phyloP scores from a whole-genome alignment of 2,113 vertebrate species.

The Heteronetta atricapilla region DNA sequence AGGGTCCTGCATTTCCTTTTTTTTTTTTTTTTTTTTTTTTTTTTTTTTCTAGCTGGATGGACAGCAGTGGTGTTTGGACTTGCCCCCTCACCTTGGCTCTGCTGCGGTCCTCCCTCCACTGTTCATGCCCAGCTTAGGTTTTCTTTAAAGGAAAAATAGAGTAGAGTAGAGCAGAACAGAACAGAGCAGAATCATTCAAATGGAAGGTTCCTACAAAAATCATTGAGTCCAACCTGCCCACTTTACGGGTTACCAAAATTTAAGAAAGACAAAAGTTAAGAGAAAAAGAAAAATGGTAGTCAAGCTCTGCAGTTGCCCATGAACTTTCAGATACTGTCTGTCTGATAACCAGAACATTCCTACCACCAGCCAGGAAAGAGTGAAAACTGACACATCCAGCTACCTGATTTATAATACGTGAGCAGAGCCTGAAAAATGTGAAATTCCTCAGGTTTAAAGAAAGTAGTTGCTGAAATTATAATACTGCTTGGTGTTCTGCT shows the following conservation, averaged over 20 bases:
- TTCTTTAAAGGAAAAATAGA: not conserved
- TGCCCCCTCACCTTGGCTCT: not conserved
- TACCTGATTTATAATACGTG: not conserved
- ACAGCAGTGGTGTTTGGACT: accelerated
- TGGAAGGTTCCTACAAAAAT: not conserved
- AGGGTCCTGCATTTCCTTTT: not conserved
- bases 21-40: too few species aligned
- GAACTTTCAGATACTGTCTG: not conserved
- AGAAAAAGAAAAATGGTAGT: not conserved
- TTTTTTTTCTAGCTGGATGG: not conserved
- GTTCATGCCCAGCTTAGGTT: accelerated
- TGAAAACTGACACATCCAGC: not conserved
- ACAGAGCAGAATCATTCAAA: not conserved
- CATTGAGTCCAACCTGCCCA: not conserved
- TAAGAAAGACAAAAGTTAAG: not conserved
- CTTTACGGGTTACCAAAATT: not conserved
- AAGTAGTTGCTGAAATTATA: not conserved
- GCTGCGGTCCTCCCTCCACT: not conserved
- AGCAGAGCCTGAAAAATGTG: not conserved
- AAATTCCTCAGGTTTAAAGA: not conserved
- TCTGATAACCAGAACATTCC: not conserved
- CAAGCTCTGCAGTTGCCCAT: not conserved
- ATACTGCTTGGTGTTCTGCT: not conserved
- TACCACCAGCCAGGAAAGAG: not conserved
- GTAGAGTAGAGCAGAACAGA: too few species aligned